These are phyloP conservation scores for Hippoglossus hippoglossus DNA, from an alignment of 2,797 vertebrate genomes.

Conservation along the genomic window DNA sequence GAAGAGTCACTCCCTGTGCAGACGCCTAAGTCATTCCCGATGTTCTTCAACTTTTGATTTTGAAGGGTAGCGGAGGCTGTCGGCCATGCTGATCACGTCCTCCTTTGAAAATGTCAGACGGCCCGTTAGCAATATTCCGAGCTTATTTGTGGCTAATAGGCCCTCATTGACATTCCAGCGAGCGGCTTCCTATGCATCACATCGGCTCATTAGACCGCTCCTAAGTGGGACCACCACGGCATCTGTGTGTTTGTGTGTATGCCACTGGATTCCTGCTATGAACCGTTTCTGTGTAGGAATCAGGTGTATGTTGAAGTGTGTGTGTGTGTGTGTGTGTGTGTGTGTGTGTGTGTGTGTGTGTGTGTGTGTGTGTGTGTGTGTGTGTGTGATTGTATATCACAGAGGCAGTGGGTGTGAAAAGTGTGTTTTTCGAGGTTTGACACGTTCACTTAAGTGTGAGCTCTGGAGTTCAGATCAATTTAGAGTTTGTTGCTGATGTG, in stretches of 20 bases:
- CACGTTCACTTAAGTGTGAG: slow-evolving; percentile 40
- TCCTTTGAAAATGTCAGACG: slow-evolving; percentile 81
- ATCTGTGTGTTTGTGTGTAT: slow-evolving; percentile 25
- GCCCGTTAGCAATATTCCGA: slow-evolving; percentile 74
- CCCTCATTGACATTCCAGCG: slow-evolving; percentile 80
- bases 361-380: slow-evolving; percentile 27
- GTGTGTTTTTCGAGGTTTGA: slow-evolving; percentile 25
- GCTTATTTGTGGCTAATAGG: slow-evolving; percentile 76
- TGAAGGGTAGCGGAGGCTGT: slow-evolving; percentile 58
- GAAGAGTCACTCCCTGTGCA: slow-evolving; percentile 22
- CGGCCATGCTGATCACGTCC: slow-evolving; percentile 74
- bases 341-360: slow-evolving; percentile 16
- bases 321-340: slow-evolving; percentile 22
- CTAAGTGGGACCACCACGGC: slow-evolving; percentile 36
- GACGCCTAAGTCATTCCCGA: slow-evolving; percentile 25
- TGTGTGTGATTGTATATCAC: slow-evolving; percentile 31
- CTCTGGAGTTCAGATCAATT: slow-evolving; percentile 64
- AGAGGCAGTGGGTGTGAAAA: neutral
- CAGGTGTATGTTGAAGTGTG: slow-evolving; percentile 42
- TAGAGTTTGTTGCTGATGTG: slow-evolving; percentile 60
- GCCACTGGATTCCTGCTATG: slow-evolving; percentile 3
- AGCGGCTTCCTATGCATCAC: slow-evolving; percentile 71
- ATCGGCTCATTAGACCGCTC: slow-evolving; percentile 70
- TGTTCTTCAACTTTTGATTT: slow-evolving; percentile 60
- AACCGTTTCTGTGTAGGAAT: slow-evolving; percentile 39